Conservation (phyloP, 2,113 vertebrate genomes). For the human region DNA sequence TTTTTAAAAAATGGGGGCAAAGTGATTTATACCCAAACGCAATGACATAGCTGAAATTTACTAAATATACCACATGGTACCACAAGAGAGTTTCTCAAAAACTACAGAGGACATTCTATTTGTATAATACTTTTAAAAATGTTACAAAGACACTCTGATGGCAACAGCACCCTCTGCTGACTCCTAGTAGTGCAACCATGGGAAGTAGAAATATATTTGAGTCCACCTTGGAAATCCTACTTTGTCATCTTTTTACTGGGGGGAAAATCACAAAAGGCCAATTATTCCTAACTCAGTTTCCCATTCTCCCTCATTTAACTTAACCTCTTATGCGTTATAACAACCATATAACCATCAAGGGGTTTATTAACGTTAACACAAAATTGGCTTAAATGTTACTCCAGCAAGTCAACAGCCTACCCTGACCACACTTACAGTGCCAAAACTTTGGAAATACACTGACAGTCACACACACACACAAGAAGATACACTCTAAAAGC, state of each 20-base stretch:
- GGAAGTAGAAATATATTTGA: neutral
- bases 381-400: neutral
- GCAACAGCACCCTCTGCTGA: constrained; percentile 73
- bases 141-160: neutral
- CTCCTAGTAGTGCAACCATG: neutral
- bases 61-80: constrained; percentile 28
- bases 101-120: neutral
- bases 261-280: neutral
- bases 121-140: neutral
- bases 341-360: neutral
- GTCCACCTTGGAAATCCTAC: neutral
- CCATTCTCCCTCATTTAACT: neutral
- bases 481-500: neutral
- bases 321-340: too few species aligned
- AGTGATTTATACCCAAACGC: neutral
- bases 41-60: neutral
- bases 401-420: neutral
- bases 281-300: neutral
- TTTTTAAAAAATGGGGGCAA: neutral
- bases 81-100: constrained; percentile 46
- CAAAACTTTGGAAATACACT: neutral
- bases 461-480: neutral
- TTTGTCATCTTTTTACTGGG: neutral
- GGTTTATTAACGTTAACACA: accelerated
- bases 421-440: neutral